Evolutionary conservation across 2,797 vertebrate genomes (phyloP).

Genomic region (Denticeps clupeoides): DNA sequence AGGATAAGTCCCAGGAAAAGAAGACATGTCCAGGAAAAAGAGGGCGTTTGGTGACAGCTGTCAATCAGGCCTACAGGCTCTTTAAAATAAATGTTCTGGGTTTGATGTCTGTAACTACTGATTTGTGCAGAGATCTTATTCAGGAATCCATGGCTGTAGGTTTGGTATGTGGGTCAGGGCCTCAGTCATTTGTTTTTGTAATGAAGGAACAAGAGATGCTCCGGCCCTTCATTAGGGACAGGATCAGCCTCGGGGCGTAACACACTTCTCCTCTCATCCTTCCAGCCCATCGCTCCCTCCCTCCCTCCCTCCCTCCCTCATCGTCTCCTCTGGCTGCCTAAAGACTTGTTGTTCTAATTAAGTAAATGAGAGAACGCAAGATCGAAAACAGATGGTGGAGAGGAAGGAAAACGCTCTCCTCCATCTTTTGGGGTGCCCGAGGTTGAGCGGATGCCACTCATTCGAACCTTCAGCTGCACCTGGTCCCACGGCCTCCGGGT

Average conservation of each 20-base stretch:
- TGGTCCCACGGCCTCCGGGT: no score
- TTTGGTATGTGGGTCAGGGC: not conserved
- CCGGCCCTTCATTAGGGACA: conserved; percentile 2
- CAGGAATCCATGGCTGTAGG: no score
- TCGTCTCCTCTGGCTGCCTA: not conserved
- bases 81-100: no score
- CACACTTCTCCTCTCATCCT: not conserved
- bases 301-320: not conserved
- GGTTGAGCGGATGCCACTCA: no score
- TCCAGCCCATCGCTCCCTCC: not conserved
- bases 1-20: no score
- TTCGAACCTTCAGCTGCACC: no score
- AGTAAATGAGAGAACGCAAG: not conserved
- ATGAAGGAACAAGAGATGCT: not conserved
- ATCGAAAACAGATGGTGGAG: not conserved
- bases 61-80: no score
- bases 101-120: no score
- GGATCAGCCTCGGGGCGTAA: not conserved
- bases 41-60: no score
- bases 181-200: not conserved
- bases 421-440: no score
- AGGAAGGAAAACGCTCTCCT: conserved; percentile 2
- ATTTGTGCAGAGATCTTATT: no score
- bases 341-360: conserved; percentile 2
- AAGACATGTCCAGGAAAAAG: no score